phyloP scores from a whole-genome alignment of 2,888 invertebrate genomes.

The Podabrus alpinus region DNA sequence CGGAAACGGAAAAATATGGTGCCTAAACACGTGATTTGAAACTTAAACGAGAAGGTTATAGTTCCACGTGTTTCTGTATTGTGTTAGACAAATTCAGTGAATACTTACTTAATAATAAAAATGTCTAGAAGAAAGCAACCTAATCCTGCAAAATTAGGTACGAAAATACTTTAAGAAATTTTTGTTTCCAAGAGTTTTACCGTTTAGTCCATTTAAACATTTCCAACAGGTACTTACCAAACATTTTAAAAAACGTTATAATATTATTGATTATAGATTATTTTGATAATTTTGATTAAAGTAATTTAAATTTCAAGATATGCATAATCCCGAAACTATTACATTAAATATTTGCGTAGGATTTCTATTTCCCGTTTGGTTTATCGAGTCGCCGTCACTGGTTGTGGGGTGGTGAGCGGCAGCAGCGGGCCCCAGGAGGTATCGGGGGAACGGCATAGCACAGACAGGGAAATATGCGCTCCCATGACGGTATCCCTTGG shows the following conservation, averaged over 20 bases:
- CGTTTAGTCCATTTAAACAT: not conserved
- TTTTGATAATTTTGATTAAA: not conserved
- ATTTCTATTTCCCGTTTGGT: constrained; percentile 1
- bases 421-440: constrained; percentile 43
- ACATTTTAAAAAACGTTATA: not conserved
- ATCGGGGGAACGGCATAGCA: constrained; percentile 43
- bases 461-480: constrained; percentile 53
- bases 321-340: not conserved
- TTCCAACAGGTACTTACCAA: not conserved
- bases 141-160: constrained; percentile 48
- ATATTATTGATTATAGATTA: not conserved
- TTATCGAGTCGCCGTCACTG: constrained; percentile 31
- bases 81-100: not conserved
- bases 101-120: constrained; percentile 16
- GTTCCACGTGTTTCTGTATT: not conserved
- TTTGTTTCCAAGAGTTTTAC: not conserved
- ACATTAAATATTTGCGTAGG: not conserved
- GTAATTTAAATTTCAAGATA: not conserved
- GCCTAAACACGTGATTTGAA: not conserved
- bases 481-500: constrained; percentile 49
- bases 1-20: not conserved
- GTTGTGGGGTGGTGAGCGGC: constrained; percentile 36
- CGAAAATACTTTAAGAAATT: constrained; percentile 15
- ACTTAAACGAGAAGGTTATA: not conserved
- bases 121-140: constrained; percentile 48